Evolutionary conservation across 2,888 invertebrate genomes (phyloP), one percentile per base, ranked within the genome.

Genomic region (Pediacus dermestoides): DNA sequence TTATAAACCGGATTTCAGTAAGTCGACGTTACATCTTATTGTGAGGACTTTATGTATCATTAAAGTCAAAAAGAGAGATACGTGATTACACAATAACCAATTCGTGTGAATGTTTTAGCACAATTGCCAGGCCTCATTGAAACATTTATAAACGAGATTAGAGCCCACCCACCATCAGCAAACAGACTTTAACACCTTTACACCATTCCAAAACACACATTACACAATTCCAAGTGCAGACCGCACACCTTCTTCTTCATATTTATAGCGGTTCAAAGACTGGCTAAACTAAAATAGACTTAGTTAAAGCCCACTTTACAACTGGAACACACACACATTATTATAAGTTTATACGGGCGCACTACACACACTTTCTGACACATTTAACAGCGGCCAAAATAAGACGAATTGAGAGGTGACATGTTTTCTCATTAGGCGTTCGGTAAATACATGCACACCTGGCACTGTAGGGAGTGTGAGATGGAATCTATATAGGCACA

Each of bases 141-240:
- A 26, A 16, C 27, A 34, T 38, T 43, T 39, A 28, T 37, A 37
- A 46, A 41, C 40, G 34, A 42, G 38, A 44, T 36, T 42, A 38
- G 42, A 41, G 50, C 45, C 53, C 53, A 53, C 53, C 53, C 53
- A 53, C 52, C 50, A 37, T 41, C 46, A 42, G 46, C 46, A 52
- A 52, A 50, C 46, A 54, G 46, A 52, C 44, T 48, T 50, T 52
- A 52, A 52, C 54, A 52, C 50, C 52, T 53, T 47, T 44, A 40
- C 41, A 42, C 39, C 41, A 42, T n/a, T n/a, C n/a, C n/a, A n/a
- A n/a, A n/a, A n/a, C n/a, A n/a, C n/a, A n/a, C n/a, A n/a, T n/a
- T n/a, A n/a, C n/a, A n/a, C n/a, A n/a, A n/a, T n/a, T 30, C 30
- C 44, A 40, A 44, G 39, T 30, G 39, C 30, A 30, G 46, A 46